phyloP scores from a whole-genome alignment of 2,888 invertebrate genomes.

The Drosophila meridiana region DNA sequence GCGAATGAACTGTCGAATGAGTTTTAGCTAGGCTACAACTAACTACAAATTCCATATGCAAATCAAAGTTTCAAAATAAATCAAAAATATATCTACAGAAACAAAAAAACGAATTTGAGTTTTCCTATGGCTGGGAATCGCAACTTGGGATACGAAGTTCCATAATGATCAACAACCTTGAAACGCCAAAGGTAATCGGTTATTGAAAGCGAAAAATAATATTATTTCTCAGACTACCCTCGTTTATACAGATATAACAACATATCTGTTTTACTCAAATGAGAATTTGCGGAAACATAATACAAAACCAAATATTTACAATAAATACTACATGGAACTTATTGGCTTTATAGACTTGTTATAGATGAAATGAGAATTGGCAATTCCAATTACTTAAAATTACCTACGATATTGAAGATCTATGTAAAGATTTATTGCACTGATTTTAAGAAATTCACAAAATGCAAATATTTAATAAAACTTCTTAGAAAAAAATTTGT shows the following conservation, averaged over 20 bases:
- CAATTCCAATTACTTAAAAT: background rate
- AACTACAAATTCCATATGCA: constrained; percentile 23
- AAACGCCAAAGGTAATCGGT: no score
- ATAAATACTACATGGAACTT: background rate
- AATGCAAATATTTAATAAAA: background rate
- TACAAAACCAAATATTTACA: constrained; percentile 27
- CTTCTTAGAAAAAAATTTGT: background rate
- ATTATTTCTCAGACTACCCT: background rate
- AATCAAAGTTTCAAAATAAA: constrained; percentile 13
- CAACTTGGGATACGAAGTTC: no score
- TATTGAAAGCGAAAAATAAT: no score
- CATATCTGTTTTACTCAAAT: background rate
- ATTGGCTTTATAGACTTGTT: background rate
- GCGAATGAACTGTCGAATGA: constrained; percentile 2
- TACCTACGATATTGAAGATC: background rate
- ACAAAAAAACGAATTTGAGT: background rate
- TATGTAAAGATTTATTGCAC: background rate
- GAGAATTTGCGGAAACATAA: background rate
- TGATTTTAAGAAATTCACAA: background rate
- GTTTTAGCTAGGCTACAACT: constrained; percentile 54
- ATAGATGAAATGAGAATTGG: background rate
- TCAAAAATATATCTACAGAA: constrained; percentile 1
- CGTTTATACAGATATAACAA: background rate
- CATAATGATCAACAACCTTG: no score
- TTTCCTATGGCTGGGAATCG: background rate